Evolutionary conservation across 1,140 invertebrate genomes (phyloP), one percentile per base, ranked within the genome.

Genomic region (Ganaspis sp.): DNA sequence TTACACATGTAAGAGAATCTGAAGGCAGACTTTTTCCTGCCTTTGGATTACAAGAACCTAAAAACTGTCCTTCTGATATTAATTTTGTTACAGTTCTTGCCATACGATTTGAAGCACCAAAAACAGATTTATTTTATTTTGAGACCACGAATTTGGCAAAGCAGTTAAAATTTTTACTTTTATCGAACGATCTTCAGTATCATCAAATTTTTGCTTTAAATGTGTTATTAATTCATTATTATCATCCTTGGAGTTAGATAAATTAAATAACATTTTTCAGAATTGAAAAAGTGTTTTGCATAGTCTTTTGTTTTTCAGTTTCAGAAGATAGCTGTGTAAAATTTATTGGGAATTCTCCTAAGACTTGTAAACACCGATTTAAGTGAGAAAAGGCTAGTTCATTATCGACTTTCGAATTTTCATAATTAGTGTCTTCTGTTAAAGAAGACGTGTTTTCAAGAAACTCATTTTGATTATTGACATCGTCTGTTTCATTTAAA

Each of bases 1-100:
- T 53, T 64, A 26, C 21, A 34, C 29, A 34, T 34, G 29, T 34
- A 23, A 29, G 19, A n/a, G 70, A 42, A 42, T 71, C 70, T 71
- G 23, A 37, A 71, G 72, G 40, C 23, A 72, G 15, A n/a, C 4
- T 49, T 21, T 53, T 49, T 29, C 19, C 69, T 8, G 37, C 23
- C 45, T 74, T 74, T 42, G 19, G 54, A 49, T 42, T 19, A 8
- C 54, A 40, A 34, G 26, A 12, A 69, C 73, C 45, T 5, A 74
- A 49, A 45, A 74, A 42, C 9, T 40, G 54, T 69, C 69, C 8
- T 23, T 45, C 23, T 12, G 58, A 37, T 29, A 74, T 26, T 15
- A 74, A 26, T 49, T 69, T 23, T 74, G 45, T 74, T 8, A 58
- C 69, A 45, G 26, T 23, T 9, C 34, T 9, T 9, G 37, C 73